These are phyloP conservation scores for Himalopsyche japonica DNA, from an alignment of 2,888 invertebrate species.

Conservation along the genomic window DNA sequence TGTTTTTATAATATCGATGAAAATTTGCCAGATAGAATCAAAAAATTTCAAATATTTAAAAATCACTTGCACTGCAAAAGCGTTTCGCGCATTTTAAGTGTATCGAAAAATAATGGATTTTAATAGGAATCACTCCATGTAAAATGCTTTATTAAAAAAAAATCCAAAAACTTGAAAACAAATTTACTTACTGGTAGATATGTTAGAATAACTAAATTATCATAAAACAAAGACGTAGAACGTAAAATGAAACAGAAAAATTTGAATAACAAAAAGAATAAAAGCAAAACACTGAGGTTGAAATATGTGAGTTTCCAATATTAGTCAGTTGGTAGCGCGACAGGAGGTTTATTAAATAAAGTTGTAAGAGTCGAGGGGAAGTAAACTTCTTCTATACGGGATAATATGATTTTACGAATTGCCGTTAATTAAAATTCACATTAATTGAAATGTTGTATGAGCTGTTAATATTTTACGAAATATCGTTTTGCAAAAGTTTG, in stretches of 20 bases:
- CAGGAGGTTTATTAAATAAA: conserved; percentile 28
- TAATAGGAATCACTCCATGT: no score
- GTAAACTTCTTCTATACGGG: not conserved
- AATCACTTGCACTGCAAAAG: no score
- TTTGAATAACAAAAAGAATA: conserved; percentile 25
- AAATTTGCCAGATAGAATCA: no score
- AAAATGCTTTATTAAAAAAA: not conserved
- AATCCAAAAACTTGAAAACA: not conserved
- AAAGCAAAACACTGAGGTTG: conserved; percentile 19
- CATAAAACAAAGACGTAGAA: not conserved
- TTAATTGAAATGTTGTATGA: not conserved
- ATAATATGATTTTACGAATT: not conserved
- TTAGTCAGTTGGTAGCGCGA: conserved; percentile 16
- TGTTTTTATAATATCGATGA: no score
- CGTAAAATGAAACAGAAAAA: conserved; percentile 7
- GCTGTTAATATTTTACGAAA: not conserved
- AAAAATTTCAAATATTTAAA: no score
- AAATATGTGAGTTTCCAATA: conserved; percentile 34
- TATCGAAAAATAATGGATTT: no score
- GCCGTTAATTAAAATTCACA: not conserved
- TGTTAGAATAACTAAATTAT: not conserved
- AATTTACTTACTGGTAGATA: not conserved
- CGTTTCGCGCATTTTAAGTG: no score
- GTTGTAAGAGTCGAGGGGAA: conserved; percentile 13
- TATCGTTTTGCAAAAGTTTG: not conserved